These are phyloP conservation scores for Druceiella hillmani DNA, from an alignment of 2,888 invertebrate genomes.

Conservation along the genomic window DNA sequence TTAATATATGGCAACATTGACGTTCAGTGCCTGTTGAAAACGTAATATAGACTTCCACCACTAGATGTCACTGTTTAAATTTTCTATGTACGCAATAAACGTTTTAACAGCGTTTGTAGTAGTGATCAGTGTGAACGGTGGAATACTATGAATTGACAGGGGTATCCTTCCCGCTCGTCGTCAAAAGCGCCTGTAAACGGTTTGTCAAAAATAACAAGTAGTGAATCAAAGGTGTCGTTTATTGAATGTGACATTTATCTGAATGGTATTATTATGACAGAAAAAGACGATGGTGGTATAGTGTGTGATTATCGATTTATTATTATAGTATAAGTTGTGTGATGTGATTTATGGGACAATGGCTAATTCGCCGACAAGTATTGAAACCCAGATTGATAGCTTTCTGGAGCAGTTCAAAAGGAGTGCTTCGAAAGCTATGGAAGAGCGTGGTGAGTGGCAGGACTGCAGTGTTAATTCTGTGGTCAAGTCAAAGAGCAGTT, in stretches of 20 bases:
- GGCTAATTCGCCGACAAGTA: conserved; percentile 63
- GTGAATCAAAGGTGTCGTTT: too few relatives aligned
- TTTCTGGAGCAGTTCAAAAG: conserved; percentile 78
- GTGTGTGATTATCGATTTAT: conserved; percentile 10
- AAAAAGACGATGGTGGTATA: conserved; percentile 27
- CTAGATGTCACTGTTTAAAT: too few relatives aligned
- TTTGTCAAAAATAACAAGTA: too few relatives aligned
- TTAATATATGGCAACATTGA: too few relatives aligned
- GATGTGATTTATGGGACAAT: conserved; percentile 53
- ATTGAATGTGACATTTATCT: background rate
- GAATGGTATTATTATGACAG: background rate
- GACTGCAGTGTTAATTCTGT: conserved; percentile 43
- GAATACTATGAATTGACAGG: too few relatives aligned
- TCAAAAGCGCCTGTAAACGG: too few relatives aligned
- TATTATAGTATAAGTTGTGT: conserved; percentile 28
- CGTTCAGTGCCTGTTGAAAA: too few relatives aligned
- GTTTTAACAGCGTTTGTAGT: too few relatives aligned
- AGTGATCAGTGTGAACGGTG: too few relatives aligned
- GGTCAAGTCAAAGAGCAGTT: conserved; percentile 48
- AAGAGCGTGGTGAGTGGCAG: conserved; percentile 53
- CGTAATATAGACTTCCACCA: too few relatives aligned
- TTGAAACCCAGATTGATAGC: conserved; percentile 80
- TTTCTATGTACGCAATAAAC: too few relatives aligned
- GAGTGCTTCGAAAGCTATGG: conserved; percentile 74
- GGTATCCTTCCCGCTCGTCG: too few relatives aligned